Conservation (phyloP, 2,888 invertebrate genomes). For the Dyspetes luteomarginatus region DNA sequence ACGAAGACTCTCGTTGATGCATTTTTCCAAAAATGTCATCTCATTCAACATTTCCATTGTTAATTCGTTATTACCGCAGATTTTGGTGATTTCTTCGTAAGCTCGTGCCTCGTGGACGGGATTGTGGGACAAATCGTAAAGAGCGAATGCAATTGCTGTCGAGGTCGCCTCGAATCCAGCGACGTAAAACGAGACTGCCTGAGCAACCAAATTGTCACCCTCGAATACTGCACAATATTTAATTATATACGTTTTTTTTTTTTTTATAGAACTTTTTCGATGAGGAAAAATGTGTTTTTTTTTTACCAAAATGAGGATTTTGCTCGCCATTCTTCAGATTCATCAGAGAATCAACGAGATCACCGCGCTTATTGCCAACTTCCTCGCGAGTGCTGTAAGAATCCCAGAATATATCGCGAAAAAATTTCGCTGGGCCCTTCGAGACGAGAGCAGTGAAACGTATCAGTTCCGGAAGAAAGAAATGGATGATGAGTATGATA, state of each 20-base stretch:
- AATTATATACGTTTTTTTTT: not conserved
- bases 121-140: conserved; percentile 73
- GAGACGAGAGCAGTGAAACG: conserved; percentile 67
- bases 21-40: conserved; percentile 72
- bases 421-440: conserved; percentile 71
- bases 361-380: conserved; percentile 69
- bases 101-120: conserved; percentile 68
- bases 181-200: conserved; percentile 73
- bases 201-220: conserved; percentile 74
- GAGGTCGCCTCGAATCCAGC: conserved; percentile 76
- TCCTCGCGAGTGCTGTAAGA: conserved; percentile 72
- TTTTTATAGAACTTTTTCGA: not conserved
- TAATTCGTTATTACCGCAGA: conserved; percentile 59
- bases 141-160: conserved; percentile 72
- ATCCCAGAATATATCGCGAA: conserved; percentile 74
- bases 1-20: conserved; percentile 74
- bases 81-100: conserved; percentile 67
- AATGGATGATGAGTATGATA: conserved; percentile 70
- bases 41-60: conserved; percentile 70
- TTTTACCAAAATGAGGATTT: conserved; percentile 71
- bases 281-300: not conserved
- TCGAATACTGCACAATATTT: conserved; percentile 70
- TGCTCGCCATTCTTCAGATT: conserved; percentile 73
- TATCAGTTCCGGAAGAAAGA: conserved; percentile 73
- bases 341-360: conserved; percentile 74